Percentiles rank a stretch among this genome's conserved stretches.
These are phyloP conservation scores for Enteromius anoplus DNA, from an alignment of 2,797 vertebrate species.

Conservation along the genomic window DNA sequence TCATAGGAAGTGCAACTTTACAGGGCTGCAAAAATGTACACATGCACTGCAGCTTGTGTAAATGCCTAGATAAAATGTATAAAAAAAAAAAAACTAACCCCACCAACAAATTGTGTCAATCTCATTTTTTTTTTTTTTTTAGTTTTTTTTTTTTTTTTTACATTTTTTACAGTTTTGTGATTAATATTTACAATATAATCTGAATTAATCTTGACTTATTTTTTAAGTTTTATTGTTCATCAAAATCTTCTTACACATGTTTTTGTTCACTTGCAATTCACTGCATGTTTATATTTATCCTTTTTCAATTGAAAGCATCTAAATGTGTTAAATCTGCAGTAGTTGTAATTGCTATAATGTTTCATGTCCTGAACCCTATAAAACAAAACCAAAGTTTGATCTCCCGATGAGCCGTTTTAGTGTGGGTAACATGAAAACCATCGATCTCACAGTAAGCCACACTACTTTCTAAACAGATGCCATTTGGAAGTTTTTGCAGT, in stretches of 20 bases:
- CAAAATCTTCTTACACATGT: too few relatives aligned
- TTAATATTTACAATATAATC: not conserved
- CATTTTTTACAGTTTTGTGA: too few relatives aligned
- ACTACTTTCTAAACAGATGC: not conserved
- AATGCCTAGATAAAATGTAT: not conserved
- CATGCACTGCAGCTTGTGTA: not conserved
- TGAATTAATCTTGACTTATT: not conserved
- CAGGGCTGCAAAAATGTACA: not conserved
- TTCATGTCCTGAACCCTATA: too few relatives aligned
- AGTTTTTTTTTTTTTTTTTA: not conserved
- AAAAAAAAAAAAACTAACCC: too few relatives aligned
- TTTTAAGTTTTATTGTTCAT: not conserved
- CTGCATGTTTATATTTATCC: not conserved
- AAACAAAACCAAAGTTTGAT: not conserved
- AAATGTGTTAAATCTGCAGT: not conserved
- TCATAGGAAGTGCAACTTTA: not conserved
- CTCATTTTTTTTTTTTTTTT: too few relatives aligned
- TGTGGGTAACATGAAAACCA: not conserved
- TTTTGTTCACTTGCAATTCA: not conserved
- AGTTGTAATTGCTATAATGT: not conserved
- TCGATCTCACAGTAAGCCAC: not conserved
- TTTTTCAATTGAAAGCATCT: not conserved
- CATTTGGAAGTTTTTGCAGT: not conserved
- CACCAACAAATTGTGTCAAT: not conserved
- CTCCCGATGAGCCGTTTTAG: not conserved